These are phyloP conservation scores for Caenorhabditis sinica DNA, from an alignment of 2,888 invertebrate species.

Conservation along the genomic window DNA sequence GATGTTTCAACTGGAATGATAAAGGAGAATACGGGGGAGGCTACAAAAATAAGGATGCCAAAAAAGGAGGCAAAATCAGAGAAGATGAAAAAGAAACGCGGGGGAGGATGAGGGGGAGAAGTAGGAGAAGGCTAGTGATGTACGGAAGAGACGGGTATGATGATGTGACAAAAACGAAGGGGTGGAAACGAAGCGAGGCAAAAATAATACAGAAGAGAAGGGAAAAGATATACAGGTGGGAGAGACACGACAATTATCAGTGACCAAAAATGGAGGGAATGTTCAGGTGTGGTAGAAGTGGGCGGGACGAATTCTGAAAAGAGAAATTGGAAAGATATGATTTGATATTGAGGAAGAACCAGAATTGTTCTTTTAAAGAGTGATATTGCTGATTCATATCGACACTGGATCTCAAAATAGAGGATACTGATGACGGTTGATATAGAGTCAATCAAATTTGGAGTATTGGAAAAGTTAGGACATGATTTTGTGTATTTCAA, in stretches of 20 bases:
- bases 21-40: slow-evolving; percentile 16
- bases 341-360: background rate
- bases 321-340: background rate
- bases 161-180: slow-evolving; percentile 35
- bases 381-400: too few species aligned
- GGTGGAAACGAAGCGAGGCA: slow-evolving; percentile 30
- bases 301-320: slow-evolving; percentile 19
- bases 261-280: slow-evolving; percentile 26
- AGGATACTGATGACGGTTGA: too few species aligned
- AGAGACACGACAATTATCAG: slow-evolving; percentile 25
- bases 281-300: slow-evolving; percentile 24
- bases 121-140: slow-evolving; percentile 17
- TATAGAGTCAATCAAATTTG: too few species aligned
- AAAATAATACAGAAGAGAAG: slow-evolving; percentile 38
- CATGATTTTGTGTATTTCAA: too few species aligned
- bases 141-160: slow-evolving; percentile 36
- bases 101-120: slow-evolving; percentile 2
- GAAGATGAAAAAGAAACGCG: slow-evolving; percentile 18
- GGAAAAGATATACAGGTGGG: slow-evolving; percentile 22
- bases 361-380: background rate
- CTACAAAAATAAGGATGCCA: slow-evolving; percentile 42
- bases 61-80: slow-evolving; percentile 37
- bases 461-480: too few species aligned
- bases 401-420: too few species aligned
- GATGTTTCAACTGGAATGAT: slow-evolving; percentile 35